Evolutionary conservation across 2,797 vertebrate species (phyloP).

Genomic region (Pangasius djambal): DNA sequence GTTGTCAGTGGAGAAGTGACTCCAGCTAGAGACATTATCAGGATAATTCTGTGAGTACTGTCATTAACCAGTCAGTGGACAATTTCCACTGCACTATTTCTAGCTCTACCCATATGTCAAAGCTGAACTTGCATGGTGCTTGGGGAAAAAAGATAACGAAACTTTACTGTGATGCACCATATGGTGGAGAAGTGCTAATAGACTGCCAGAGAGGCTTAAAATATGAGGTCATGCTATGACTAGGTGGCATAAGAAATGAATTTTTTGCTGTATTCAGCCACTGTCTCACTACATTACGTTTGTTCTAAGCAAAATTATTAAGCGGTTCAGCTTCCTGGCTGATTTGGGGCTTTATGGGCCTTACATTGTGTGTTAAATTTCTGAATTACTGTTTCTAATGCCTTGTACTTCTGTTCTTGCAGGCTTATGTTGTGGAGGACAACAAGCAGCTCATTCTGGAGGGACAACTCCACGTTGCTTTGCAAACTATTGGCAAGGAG

Average conservation of each 20-base stretch:
- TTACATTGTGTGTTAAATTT: too few relatives aligned
- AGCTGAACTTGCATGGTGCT: not conserved
- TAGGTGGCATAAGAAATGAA: not conserved
- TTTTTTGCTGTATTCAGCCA: not conserved
- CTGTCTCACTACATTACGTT: not conserved
- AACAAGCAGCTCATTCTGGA: slow-evolving; percentile 95
- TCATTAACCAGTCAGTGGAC: too few relatives aligned
- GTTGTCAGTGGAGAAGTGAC: too few relatives aligned
- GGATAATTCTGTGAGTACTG: too few relatives aligned
- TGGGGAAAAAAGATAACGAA: too few relatives aligned
- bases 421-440: slow-evolving; percentile 96
- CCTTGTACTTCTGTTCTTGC: slow-evolving; percentile 23
- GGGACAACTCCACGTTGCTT: slow-evolving; percentile 92
- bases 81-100: too few relatives aligned
- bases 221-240: not conserved
- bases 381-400: not conserved
- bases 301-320: not conserved
- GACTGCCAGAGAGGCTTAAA: not conserved
- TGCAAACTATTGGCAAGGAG: slow-evolving; percentile 88
- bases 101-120: not conserved
- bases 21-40: too few relatives aligned
- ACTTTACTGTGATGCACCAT: not conserved
- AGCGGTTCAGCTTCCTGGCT: not conserved
- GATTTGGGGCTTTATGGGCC: not conserved
- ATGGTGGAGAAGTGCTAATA: not conserved